Base-by-base conservation (phyloP, 2,797 vertebrate species). In the Myotis vivesi region DNA sequence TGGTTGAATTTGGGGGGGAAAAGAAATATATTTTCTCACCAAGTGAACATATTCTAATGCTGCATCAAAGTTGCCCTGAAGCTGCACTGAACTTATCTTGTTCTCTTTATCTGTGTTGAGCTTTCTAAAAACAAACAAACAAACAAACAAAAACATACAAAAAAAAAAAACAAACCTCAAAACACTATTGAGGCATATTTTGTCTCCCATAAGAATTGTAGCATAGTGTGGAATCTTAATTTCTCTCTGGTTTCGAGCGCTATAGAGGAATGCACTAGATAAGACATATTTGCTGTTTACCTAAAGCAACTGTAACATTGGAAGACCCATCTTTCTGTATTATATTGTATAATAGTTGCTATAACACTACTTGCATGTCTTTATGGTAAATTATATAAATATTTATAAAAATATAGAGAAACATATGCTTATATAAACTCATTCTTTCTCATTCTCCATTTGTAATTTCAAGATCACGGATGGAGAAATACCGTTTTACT, bases 331-430 rank as follows among this genome's bases (percentile, higher is more conserved):
- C 97, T 86, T 97, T 98, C 98, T 99, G 98, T 99, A 99, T 98
- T 97, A 99, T 99, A 98, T 97, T 99, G 99, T 99, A 99, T 98
- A 98, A 98, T 99, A 99, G 97, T 98, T 98, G 97, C 97, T 97
- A 95, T 98, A 97, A 55, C 83, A 97, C 98, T 98, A 98, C 98
- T 98, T 99, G 99, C 99, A 99, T 99, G 99, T 97, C 96, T 98
- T 97, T 97, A 97, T 97, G 94, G 84, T 98, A 98, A 98, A 98
- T 98, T 98, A 98, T 98, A 98, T 98, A 97, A 98, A 98, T 98
- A 98, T 97, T 98, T 98, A 98, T 98, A 98, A 98, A 98, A 98
- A 98, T 95, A 98, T 97, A 97, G 85, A 97, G 92, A 96, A 90
- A 94, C 92, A 98, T 96, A 98, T 97, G 97, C 98, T 98, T 98